Evolutionary conservation across 2,113 vertebrate species (phyloP), one percentile per base, ranked within the genome.

Genomic region (Axis porcinus): DNA sequence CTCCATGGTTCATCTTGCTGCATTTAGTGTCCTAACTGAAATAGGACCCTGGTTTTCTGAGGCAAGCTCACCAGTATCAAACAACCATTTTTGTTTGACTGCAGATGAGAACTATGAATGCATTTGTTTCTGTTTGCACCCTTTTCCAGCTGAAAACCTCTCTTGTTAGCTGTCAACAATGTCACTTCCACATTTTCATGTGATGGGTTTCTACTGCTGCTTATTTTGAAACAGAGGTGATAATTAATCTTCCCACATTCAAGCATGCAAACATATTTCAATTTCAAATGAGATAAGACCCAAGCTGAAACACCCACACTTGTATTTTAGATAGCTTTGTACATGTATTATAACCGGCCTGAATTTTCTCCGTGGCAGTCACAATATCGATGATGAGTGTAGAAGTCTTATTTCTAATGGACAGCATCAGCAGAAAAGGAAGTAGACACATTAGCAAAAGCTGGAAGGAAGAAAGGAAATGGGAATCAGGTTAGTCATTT

Each of bases 161-260:
- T 98, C 91, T 98, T 98, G 97, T 94, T 98, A 98, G 91, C 97
- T 98, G 98, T 98, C 55, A 1, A 97, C 98, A 98, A 96, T 98
- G 98, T 98, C 98, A 99, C 89, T 98, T 99, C 98, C 98, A 96
- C 97, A 98, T 98, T 98, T 98, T 96, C 95, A 97, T 99, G 98
- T 99, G 98, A 98, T 98, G 95, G 97, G 95, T 98, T 99, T 98
- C 98, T 98, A 97, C 97, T 96, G 98, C 98, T 99, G 98, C 98
- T 99, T 99, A 98, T 99, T 99, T 99, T 99, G 98, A 99, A 99
- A 98, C 98, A 98, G 98, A 99, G 98, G 99, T 99, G 99, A 99
- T 99, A 99, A 99, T 99, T 99, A 99, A 99, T 99, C 98, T 99
- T 99, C 98, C 99, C 99, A 99, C 99, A 99, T 99, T 98, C 98